Evolutionary conservation across 2,113 vertebrate genomes (phyloP).

Genomic region (Pituophis catenifer): DNA sequence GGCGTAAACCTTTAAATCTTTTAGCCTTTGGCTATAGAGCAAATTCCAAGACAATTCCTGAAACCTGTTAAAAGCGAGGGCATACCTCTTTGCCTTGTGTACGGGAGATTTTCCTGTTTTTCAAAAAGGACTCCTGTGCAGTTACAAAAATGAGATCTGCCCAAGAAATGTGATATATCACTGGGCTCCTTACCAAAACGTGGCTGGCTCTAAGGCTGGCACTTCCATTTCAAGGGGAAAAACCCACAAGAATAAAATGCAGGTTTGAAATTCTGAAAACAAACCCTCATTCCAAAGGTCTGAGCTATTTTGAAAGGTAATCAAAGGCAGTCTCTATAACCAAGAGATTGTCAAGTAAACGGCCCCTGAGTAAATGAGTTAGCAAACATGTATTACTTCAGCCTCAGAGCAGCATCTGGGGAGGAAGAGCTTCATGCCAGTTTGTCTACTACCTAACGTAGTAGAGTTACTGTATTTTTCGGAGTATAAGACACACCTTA

Average conservation of each 20-base stretch:
- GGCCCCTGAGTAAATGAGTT: background rate
- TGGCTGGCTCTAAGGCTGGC: slow-evolving; percentile 48
- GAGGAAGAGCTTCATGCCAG: background rate
- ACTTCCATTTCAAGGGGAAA: slow-evolving; percentile 60
- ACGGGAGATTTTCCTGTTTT: slow-evolving; percentile 41
- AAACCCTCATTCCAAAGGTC: slow-evolving; percentile 55
- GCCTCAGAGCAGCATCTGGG: background rate
- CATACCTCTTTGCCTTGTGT: slow-evolving; percentile 42
- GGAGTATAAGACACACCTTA: too few species aligned
- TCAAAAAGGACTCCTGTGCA: slow-evolving; percentile 20
- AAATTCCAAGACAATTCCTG: slow-evolving; percentile 55
- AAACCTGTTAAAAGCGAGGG: slow-evolving; percentile 56
- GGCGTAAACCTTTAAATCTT: slow-evolving; percentile 54
- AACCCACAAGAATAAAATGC: background rate
- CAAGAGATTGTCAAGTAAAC: slow-evolving; percentile 64
- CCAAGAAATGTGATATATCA: slow-evolving; percentile 53
- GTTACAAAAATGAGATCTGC: slow-evolving; percentile 57
- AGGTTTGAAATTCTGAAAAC: slow-evolving; percentile 43
- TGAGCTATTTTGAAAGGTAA: slow-evolving; percentile 63
- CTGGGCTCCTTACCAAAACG: slow-evolving; percentile 56
- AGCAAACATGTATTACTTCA: background rate
- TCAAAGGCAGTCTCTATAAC: slow-evolving; percentile 46
- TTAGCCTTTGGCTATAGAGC: slow-evolving; percentile 27
- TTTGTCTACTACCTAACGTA: background rate
- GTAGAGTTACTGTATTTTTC: background rate